Evolutionary conservation across 2,888 invertebrate species (phyloP).

Genomic region (Tenthredo mesomela): DNA sequence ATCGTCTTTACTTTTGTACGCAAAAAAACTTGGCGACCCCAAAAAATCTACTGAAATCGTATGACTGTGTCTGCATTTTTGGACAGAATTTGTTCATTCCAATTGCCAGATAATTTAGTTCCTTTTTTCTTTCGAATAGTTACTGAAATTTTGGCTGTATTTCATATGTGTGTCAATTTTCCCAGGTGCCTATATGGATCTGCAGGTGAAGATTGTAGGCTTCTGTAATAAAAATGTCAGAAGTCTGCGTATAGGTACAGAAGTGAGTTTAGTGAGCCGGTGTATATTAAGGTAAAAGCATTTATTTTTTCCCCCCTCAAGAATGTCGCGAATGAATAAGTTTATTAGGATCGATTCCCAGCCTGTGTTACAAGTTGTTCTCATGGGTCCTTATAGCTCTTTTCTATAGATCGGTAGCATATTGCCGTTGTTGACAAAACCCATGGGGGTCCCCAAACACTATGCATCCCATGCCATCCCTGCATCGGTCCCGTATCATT

Average conservation of each 20-base stretch:
- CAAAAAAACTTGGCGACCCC: background rate
- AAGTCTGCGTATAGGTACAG: no score
- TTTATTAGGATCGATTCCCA: conserved; percentile 46
- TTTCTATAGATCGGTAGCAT: conserved; percentile 70
- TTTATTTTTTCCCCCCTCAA: background rate
- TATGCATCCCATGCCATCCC: conserved; percentile 48
- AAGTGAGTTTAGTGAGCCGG: background rate
- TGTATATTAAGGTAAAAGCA: background rate
- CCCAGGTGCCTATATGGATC: no score
- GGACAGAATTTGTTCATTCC: background rate
- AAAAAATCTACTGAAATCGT: no score
- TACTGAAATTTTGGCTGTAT: background rate
- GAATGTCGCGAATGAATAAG: conserved; percentile 41
- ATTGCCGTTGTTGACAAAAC: conserved; percentile 77
- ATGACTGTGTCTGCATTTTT: background rate
- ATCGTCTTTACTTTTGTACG: background rate
- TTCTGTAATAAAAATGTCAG: background rate
- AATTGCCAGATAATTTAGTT: no score
- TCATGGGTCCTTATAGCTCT: conserved; percentile 39
- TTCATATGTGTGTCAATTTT: background rate
- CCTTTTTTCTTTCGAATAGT: background rate
- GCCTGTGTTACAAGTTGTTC: conserved; percentile 50
- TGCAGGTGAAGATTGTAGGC: background rate
- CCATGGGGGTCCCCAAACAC: conserved; percentile 68
- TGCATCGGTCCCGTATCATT: conserved; percentile 58